Evolutionary conservation across 2,888 invertebrate species (phyloP).

Genomic region (Hirudinaria manillensis): DNA sequence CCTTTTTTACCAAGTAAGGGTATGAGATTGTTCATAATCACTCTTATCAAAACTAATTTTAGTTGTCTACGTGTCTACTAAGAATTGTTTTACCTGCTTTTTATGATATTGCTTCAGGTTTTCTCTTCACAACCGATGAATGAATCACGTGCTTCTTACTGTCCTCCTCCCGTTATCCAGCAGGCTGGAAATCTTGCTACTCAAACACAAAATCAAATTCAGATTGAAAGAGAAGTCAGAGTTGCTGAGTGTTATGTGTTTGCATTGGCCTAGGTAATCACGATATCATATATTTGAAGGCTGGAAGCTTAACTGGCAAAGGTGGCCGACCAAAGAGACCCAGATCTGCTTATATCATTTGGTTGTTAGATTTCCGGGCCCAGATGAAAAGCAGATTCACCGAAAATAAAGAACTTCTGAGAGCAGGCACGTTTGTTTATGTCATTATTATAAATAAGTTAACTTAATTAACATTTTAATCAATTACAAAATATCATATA

Average conservation of each 20-base stretch:
- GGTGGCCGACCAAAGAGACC: constrained; percentile 85
- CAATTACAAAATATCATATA: no score
- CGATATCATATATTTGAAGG: constrained; percentile 53
- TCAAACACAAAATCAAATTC: no score
- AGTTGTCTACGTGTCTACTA: no score
- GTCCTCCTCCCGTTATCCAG: neutral
- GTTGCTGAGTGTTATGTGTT: neutral
- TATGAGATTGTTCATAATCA: no score
- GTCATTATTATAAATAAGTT: neutral
- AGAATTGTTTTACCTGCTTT: no score
- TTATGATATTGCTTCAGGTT: no score
- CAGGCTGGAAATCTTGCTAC: neutral
- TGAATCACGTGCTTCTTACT: no score
- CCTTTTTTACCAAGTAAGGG: no score
- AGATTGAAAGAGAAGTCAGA: neutral
- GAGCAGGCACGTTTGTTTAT: constrained; percentile 29
- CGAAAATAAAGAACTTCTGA: constrained; percentile 36
- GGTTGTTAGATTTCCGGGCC: constrained; percentile 81
- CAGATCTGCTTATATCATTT: constrained; percentile 83
- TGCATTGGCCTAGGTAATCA: no score
- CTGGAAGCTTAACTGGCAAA: constrained; percentile 67
- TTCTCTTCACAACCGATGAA: no score
- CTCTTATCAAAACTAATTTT: no score
- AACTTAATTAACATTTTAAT: no score
- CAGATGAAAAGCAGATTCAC: constrained; percentile 69